Conservation (phyloP, 1,140 invertebrate species). For the Procambarus virginalis region DNA sequence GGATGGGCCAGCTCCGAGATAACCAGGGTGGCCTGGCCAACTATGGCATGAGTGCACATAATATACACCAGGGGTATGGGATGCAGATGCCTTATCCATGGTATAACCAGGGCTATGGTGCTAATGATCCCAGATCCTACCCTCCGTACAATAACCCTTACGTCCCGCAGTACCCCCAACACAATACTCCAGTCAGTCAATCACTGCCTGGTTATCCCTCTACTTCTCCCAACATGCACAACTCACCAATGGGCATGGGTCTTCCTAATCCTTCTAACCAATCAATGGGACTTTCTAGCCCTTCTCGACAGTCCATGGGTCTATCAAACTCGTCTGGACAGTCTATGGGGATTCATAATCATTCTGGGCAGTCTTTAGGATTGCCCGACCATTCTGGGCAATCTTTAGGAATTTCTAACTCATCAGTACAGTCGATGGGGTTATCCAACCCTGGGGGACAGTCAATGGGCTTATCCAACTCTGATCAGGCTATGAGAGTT, state of each 20-base stretch:
- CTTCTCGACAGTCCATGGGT: slow-evolving; percentile 14
- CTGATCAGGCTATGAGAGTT: slow-evolving; percentile 21
- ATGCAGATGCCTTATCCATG: slow-evolving; percentile 53
- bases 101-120: slow-evolving; percentile 53
- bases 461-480: slow-evolving; percentile 4
- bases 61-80: slow-evolving; percentile 32
- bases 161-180: slow-evolving; percentile 25
- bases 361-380: slow-evolving; percentile 17
- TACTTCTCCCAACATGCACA: slow-evolving; percentile 10
- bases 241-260: slow-evolving; percentile 20
- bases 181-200: slow-evolving; percentile 30
- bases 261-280: not conserved
- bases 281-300: not conserved
- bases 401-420: slow-evolving; percentile 4
- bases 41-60: slow-evolving; percentile 38
- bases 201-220: slow-evolving; percentile 9
- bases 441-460: not conserved
- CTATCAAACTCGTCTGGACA: slow-evolving; percentile 14
- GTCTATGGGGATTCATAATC: slow-evolving; percentile 7
- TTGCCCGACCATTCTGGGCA: not conserved
- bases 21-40: slow-evolving; percentile 15
- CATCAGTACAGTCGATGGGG: not conserved
- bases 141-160: slow-evolving; percentile 37
- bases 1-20: slow-evolving; percentile 35
- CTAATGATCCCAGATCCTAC: slow-evolving; percentile 28